A percentile compares a stretch with the other conserved stretches of the same genome.
Conservation (phyloP, 2,797 vertebrate species). For the Falco cherrug region DNA sequence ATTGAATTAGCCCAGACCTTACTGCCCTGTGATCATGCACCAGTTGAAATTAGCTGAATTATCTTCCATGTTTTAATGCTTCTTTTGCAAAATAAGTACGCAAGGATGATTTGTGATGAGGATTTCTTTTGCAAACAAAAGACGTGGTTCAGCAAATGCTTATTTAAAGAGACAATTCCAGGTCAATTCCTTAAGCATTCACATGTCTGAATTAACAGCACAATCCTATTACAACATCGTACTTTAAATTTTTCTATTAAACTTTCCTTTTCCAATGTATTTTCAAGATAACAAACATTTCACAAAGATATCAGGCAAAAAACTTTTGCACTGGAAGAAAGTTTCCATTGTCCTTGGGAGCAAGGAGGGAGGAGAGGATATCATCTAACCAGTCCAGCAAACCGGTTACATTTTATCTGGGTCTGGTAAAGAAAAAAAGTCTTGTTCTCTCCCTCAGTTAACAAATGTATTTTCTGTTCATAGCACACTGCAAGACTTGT, state of each 20-base stretch:
- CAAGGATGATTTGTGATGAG: background rate
- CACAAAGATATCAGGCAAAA: background rate
- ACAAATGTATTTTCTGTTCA: background rate
- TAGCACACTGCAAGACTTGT: background rate
- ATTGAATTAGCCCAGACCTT: background rate
- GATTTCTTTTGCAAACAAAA: background rate
- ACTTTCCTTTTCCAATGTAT: background rate
- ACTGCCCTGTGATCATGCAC: background rate
- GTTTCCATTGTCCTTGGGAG: slow-evolving; percentile 1
- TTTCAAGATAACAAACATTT: background rate
- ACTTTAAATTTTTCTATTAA: background rate
- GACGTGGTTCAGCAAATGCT: background rate
- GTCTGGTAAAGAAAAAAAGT: background rate
- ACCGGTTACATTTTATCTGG: background rate
- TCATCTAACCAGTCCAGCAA: background rate
- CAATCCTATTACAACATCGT: background rate
- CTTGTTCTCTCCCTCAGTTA: background rate
- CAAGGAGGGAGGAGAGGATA: background rate
- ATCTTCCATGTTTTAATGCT: background rate
- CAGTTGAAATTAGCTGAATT: background rate
- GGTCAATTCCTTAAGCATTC: background rate
- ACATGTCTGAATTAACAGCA: background rate
- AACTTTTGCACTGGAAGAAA: background rate
- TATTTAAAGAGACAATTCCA: background rate
- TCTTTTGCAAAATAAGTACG: background rate